A percentile compares a stretch with the other conserved stretches of the same genome.
phyloP scores from a whole-genome alignment of 1,140 invertebrate genomes.

The Prorops nasuta region DNA sequence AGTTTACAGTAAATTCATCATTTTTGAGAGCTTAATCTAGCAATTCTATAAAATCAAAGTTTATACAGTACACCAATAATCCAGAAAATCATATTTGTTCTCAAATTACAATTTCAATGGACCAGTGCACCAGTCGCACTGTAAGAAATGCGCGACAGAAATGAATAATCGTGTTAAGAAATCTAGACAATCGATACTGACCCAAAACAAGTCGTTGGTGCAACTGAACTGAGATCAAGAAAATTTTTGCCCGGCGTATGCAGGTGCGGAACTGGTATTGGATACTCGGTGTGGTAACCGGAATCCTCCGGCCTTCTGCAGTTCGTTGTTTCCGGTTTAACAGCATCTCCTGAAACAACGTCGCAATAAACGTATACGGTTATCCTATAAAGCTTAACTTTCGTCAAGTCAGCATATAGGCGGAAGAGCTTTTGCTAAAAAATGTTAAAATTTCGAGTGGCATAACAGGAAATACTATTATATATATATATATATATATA shows the following conservation, averaged over 20 bases:
- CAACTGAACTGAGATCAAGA: slow-evolving; percentile 28
- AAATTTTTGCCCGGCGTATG: slow-evolving; percentile 25
- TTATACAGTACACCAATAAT: no score
- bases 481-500: no score
- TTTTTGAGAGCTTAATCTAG: slow-evolving; percentile 23
- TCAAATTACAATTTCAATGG: no score
- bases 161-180: not conserved
- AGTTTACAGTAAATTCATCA: no score
- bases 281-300: slow-evolving; percentile 27
- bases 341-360: slow-evolving; percentile 22
- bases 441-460: no score
- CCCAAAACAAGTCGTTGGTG: slow-evolving; percentile 28
- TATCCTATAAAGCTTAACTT: no score
- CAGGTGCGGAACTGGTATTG: slow-evolving; percentile 18
- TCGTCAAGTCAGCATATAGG: no score
- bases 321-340: slow-evolving; percentile 35
- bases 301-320: slow-evolving; percentile 25
- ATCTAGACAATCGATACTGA: slow-evolving; percentile 1
- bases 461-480: no score
- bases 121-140: no score
- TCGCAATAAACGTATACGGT: no score
- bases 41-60: slow-evolving; percentile 7
- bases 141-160: not conserved
- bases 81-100: no score
- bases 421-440: no score